Evolutionary conservation across 2,113 vertebrate species (phyloP).

Genomic region (Geococcyx californianus): DNA sequence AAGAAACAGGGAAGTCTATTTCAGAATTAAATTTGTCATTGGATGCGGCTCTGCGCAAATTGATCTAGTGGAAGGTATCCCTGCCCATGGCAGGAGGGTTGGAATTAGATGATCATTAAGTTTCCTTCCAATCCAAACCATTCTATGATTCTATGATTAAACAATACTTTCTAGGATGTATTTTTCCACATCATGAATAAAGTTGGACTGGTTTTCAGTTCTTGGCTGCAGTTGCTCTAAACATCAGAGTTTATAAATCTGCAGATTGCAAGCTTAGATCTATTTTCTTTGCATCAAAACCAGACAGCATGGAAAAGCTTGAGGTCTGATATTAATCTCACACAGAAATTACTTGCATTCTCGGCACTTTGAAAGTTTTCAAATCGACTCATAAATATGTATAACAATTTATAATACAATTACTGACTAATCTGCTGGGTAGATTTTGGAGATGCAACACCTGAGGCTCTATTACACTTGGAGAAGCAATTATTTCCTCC

Average conservation of each 20-base stretch:
- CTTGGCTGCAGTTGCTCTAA: not conserved
- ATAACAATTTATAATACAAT: not conserved
- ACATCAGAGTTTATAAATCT: not conserved
- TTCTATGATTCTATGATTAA: not conserved
- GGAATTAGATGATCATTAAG: not conserved
- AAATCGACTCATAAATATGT: not conserved
- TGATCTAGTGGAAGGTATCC: not conserved
- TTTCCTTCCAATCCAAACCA: not conserved
- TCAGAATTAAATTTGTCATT: not conserved
- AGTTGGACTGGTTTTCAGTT: not conserved
- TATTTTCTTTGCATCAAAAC: not conserved
- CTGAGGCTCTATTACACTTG: not conserved
- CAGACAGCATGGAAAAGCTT: not conserved
- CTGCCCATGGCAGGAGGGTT: not conserved
- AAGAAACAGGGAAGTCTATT: not conserved
- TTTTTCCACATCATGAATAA: not conserved
- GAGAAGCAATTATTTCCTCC: not conserved
- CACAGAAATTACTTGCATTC: not conserved
- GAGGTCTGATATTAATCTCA: not conserved
- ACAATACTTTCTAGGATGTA: not conserved
- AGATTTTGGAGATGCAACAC: not conserved
- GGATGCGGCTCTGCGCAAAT: not conserved
- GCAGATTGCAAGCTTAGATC: not conserved
- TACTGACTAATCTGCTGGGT: not conserved
- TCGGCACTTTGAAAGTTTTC: not conserved